Percentiles rank a stretch among this genome's conserved stretches.
Evolutionary conservation across 2,113 vertebrate genomes (phyloP).

Genomic region (Mesembrinibis cayennensis): DNA sequence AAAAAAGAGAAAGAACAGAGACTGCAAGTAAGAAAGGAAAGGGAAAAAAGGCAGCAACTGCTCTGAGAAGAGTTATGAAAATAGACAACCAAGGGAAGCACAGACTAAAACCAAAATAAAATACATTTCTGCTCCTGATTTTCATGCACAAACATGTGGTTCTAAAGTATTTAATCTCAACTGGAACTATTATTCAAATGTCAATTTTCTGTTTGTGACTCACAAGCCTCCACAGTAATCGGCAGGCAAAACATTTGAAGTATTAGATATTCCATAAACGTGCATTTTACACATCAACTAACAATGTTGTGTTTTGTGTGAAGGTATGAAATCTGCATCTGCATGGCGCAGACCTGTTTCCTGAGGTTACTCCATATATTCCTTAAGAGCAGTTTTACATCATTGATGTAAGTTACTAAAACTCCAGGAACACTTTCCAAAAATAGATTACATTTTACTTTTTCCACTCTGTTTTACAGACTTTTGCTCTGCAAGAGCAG

Average conservation of each 20-base stretch:
- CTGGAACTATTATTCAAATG: not conserved
- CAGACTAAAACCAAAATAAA: constrained; percentile 25
- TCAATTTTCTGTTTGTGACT: not conserved
- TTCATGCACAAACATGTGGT: not conserved
- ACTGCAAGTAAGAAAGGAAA: not conserved
- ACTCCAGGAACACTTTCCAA: not conserved
- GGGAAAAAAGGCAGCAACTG: not conserved
- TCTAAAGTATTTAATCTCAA: not conserved
- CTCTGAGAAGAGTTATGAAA: constrained; percentile 13
- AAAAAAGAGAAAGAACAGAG: not conserved
- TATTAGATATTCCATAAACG: not conserved
- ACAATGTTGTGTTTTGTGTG: not conserved
- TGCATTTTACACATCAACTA: not conserved
- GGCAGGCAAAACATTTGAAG: not conserved
- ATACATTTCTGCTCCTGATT: not conserved
- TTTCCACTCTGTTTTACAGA: not conserved
- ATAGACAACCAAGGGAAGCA: constrained; percentile 10
- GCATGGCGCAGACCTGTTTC: not conserved
- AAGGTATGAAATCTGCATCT: not conserved
- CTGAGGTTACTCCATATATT: not conserved
- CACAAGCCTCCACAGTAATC: not conserved
- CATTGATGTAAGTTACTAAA: not conserved
- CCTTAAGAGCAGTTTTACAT: not conserved
- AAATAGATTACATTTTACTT: not conserved
- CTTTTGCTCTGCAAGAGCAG: not conserved